Base-by-base conservation (phyloP, 2,113 vertebrate species). In the Pseudorhombus dupliciocellatus region DNA sequence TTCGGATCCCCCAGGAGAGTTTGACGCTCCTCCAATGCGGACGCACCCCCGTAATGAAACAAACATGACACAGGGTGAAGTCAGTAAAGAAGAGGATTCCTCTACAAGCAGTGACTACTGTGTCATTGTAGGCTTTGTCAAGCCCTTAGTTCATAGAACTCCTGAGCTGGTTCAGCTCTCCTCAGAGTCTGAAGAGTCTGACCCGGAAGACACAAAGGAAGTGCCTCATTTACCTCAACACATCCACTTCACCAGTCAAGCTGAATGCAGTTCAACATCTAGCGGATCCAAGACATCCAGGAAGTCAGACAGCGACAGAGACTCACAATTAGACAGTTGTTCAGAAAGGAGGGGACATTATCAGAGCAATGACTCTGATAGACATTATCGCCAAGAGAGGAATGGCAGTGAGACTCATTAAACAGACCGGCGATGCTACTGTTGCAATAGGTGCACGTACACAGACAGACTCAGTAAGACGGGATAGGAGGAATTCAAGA, bases 81-180 rank as follows among this genome's bases (percentile, higher is more conserved):
- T 44, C 15, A 78, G 78, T 8, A 89, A 92, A 0, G 81, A 93
- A 11, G 89, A 90, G 7, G 80, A 69, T 54, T 81, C 81, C 42
- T 88, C 87, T 50, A 91, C 92, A 22, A 90, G 90, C 0, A 95
- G 94, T 28, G 95, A 96, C 10, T 96, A 96, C 75, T 99, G 97
- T 83, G 86, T 98, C 34, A 95, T 99, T 60, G 88, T 98, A 21
- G 93, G 96, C 4, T 97, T 94, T 70, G 94, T 99, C 48, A 99
- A 98, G 66, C 94, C 97, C 0, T 86, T 94, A 57, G 87, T 90
- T 26, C 96, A 99, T 60, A 94, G 97, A 72, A 99, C 97, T 1
- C 97, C 98, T 34, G 97, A 98, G 88, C 91, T 99, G 64, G 95
- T 98, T 63, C 92, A 97, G 70, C 91, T 99, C 40, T 97, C 97